Evolutionary conservation across 2,888 invertebrate genomes (phyloP), one percentile per base, ranked within the genome.

Genomic region (Galerucella calmariensis): DNA sequence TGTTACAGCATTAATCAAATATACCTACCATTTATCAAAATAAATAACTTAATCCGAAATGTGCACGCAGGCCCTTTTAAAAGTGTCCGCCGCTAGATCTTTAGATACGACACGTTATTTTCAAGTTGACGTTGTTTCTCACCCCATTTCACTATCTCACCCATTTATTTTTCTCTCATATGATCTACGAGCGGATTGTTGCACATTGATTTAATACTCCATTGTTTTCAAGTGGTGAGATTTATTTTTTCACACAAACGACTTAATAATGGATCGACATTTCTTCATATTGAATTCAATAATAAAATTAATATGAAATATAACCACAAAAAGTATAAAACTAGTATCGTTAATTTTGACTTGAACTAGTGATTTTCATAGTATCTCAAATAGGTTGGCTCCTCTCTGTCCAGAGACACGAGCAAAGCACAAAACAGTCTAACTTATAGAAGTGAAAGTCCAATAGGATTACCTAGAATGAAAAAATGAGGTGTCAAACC

Each of bases 81-180:
- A 59, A 59, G 11, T 14, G 16, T 58, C 14, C 20, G 59, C 20
- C 27, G 75, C 73, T 68, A 77, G 80, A 79, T 80, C 73, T 77
- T 69, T 69, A 83, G 84, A 83, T 83, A 82, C 78, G 81, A 83
- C 83, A 83, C 82, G 82, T 80, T 81, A 82, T 82, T 82, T 82
- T 83, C 82, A 80, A 82, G 80, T 82, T 81, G 82, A 80, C 35
- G 35, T 41, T 82, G 79, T 80, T 82, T 81, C 80, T 78, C 82
- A 82, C 82, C 82, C 82, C 79, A 82, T 81, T 79, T 75, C 63
- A 75, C 72, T 77, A 79, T 80, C 79, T 79, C 78, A 79, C 80
- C 79, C 79, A 78, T 79, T 81, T 74, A 78, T 81, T 27, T 61
- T 75, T 71, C 79, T 76, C 78, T 51, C n/a, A 72, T 72, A 79